phyloP scores from a whole-genome alignment of 2,797 vertebrate species.

The Pempheris klunzingeri region DNA sequence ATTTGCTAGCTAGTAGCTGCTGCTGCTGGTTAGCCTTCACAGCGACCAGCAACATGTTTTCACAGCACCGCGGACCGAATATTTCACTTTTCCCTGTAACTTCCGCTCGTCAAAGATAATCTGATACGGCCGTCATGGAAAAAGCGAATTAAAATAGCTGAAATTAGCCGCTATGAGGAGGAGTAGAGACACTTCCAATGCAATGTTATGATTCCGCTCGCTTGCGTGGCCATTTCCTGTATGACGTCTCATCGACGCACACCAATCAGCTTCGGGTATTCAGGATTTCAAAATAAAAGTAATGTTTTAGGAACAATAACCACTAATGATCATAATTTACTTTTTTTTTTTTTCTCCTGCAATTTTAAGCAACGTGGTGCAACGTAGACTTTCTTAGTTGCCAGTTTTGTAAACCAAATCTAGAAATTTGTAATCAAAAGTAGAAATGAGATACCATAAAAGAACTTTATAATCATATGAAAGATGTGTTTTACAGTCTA shows the following conservation, averaged over 20 bases:
- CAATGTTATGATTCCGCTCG: constrained; percentile 74
- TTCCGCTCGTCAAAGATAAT: background rate
- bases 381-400: background rate
- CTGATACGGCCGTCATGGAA: background rate
- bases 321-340: no score
- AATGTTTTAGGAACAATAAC: background rate
- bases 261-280: constrained; percentile 63
- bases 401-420: background rate
- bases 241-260: constrained; percentile 49
- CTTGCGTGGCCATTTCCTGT: constrained; percentile 73
- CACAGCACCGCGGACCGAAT: background rate
- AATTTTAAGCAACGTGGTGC: background rate
- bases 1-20: constrained; percentile 51
- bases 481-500: no score
- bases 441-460: background rate
- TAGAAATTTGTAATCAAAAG: background rate
- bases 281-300: constrained; percentile 73
- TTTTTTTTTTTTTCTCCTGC: no score
- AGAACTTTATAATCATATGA: no score
- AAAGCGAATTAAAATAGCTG: background rate
- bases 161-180: background rate
- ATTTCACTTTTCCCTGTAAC: background rate
- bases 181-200: constrained; percentile 18
- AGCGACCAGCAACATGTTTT: constrained; percentile 58
- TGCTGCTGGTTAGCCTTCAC: constrained; percentile 51